Percentiles rank a stretch among this genome's conserved stretches.
phyloP scores from a whole-genome alignment of 2,113 vertebrate genomes.

The Halichoerus grypus region DNA sequence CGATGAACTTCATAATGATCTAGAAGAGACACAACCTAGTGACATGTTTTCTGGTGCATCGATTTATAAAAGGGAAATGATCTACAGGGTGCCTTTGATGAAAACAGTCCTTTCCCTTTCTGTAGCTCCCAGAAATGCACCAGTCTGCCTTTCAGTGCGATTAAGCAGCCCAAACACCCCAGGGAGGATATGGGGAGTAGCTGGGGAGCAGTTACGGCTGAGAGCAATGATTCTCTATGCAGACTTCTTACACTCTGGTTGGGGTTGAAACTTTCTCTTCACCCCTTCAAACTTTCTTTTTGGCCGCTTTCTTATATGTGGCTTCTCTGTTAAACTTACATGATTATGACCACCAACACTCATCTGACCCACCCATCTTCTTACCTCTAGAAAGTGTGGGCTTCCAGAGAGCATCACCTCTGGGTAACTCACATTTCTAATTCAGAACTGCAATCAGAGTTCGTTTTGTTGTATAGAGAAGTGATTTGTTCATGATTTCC shows the following conservation, averaged over 20 bases:
- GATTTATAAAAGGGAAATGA: conserved; percentile 51
- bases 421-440: not conserved
- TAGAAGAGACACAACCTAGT: conserved; percentile 1
- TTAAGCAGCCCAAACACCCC: conserved; percentile 4
- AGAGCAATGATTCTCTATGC: not conserved
- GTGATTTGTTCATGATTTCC: not conserved
- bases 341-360: not conserved
- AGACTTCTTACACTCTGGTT: not conserved
- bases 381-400: not conserved
- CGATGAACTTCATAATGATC: not conserved
- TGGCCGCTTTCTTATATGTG: not conserved
- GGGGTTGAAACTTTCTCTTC: not conserved
- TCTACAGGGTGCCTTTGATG: conserved; percentile 5
- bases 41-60: conserved; percentile 1
- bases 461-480: not conserved
- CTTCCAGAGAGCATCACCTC: not conserved
- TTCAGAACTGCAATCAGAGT: not conserved
- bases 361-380: not conserved
- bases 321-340: not conserved
- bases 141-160: not conserved
- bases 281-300: not conserved
- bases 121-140: conserved; percentile 34
- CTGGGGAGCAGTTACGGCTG: not conserved
- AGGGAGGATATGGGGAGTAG: not conserved
- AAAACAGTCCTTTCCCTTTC: conserved; percentile 19